These are phyloP conservation scores for Macrocentrus cingulum DNA, from an alignment of 1,140 invertebrate genomes.

Conservation along the genomic window DNA sequence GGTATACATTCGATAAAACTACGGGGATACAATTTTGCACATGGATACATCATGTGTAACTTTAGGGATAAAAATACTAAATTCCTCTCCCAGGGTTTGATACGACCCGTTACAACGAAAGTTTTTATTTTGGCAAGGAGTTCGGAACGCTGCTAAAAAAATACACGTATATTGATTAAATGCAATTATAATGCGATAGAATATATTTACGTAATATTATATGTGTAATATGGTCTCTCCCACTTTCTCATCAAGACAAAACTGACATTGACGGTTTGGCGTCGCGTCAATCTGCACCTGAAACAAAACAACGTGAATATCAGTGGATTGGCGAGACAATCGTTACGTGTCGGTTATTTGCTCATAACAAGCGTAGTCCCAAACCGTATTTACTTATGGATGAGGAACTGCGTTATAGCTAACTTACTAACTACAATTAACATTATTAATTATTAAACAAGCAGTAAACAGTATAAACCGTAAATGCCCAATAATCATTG, in stretches of 20 bases:
- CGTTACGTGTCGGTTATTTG: conserved; percentile 19
- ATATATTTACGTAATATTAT: conserved; percentile 59
- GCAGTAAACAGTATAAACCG: conserved; percentile 61
- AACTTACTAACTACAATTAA: conserved; percentile 61
- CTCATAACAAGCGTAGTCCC: conserved; percentile 55
- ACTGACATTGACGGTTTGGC: conserved; percentile 37
- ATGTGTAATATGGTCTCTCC: conserved; percentile 62
- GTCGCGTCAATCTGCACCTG: conserved; percentile 31
- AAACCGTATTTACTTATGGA: conserved; percentile 58
- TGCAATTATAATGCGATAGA: conserved; percentile 59
- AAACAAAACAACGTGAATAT: conserved; percentile 6
- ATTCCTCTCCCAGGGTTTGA: background rate
- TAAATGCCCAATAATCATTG: conserved; percentile 59
- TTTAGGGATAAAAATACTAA: no score
- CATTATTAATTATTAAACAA: conserved; percentile 61
- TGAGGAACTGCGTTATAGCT: conserved; percentile 56
- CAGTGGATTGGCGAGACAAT: conserved; percentile 6
- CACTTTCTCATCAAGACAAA: conserved; percentile 54
- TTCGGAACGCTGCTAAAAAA: conserved; percentile 60
- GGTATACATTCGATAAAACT: no score
- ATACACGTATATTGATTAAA: conserved; percentile 56
- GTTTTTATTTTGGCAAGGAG: conserved; percentile 57
- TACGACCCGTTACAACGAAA: conserved; percentile 17
- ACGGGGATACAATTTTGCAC: no score
- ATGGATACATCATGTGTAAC: no score